Base-by-base conservation (phyloP, 2,888 invertebrate species). In the Gandaritis pyraliata region DNA sequence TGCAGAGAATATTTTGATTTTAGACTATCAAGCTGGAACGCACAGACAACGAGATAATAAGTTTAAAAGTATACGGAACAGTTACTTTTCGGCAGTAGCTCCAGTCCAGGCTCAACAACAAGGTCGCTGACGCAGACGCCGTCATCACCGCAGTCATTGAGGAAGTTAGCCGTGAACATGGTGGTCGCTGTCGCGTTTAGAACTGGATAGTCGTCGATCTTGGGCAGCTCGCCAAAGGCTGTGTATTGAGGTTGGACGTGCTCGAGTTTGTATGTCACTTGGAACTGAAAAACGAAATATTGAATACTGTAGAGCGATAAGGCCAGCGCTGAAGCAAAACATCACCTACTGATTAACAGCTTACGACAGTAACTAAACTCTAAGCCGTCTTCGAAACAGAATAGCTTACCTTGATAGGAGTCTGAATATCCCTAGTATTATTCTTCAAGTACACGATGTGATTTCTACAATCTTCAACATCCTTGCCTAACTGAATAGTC, bases 141-240 rank as follows among this genome's bases (percentile, higher is more conserved):
- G 78, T 98, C 97, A 0, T 93, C 89, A 0, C 98, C 98, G 77
- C 98, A 98, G 80, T 98, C 97, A 83, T 98, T 98, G 69, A 97
- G 95, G 93, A 98, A 97, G 48, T 95, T 96, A 0, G 97, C 98
- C 73, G 95, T 94, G 77, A 98, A 97, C 36, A 95, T 93, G 64
- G 95, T 95, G 33, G 95, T 94, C 0, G 97, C 97, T 48, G 97
- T 96, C 66, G 97, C 96, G 85, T 98, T 98, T 55, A 99, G 88
- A 48, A 99, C 97, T 0, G 98, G 98, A 78, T 95, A 96, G 69
- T 95, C 93, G 72, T 96, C 95, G 46, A 96, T 95, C 66, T 94
- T 93, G 0, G 96, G 96, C 5, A 97, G 82, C 0, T 88, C 82
- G 23, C 94, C 94, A 16, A 83, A 78, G 0, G 78, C 74, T 0